phyloP scores from a whole-genome alignment of 2,113 vertebrate genomes.

The Lipophrys pholis region DNA sequence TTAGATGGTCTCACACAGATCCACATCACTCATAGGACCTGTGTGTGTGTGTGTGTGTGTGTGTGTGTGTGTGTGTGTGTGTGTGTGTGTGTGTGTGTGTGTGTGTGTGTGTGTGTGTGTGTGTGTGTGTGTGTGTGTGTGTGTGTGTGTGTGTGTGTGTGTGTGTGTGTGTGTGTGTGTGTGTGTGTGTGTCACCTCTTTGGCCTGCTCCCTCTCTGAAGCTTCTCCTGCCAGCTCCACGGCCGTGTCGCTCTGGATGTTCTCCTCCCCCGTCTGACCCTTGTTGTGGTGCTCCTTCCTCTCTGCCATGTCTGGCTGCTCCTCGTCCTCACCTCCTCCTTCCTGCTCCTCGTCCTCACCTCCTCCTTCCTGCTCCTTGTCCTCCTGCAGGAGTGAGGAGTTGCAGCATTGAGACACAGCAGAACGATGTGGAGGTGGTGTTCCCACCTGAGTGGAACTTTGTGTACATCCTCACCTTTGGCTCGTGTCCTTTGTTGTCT shows the following conservation, averaged over 20 bases:
- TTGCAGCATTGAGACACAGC: neutral
- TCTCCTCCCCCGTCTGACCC: constrained; percentile 90
- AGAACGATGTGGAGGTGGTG: neutral
- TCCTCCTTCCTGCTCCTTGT: constrained; percentile 72
- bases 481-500: constrained; percentile 82
- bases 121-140: no score
- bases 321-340: constrained; percentile 68
- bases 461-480: constrained; percentile 83
- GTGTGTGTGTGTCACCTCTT: constrained; percentile 84
- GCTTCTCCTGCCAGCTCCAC: constrained; percentile 92
- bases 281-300: constrained; percentile 88
- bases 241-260: constrained; percentile 90
- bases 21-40: no score
- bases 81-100: no score
- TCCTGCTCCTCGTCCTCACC: constrained; percentile 76
- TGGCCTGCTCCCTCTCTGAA: constrained; percentile 89
- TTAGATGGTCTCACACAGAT: no score
- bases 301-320: constrained; percentile 82
- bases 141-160: no score
- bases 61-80: no score
- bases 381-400: constrained; percentile 65
- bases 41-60: no score
- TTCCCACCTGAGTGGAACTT: neutral
- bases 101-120: no score
- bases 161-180: no score